phyloP scores from a whole-genome alignment of 2,888 invertebrate genomes.

The Phymatocera aterrima region DNA sequence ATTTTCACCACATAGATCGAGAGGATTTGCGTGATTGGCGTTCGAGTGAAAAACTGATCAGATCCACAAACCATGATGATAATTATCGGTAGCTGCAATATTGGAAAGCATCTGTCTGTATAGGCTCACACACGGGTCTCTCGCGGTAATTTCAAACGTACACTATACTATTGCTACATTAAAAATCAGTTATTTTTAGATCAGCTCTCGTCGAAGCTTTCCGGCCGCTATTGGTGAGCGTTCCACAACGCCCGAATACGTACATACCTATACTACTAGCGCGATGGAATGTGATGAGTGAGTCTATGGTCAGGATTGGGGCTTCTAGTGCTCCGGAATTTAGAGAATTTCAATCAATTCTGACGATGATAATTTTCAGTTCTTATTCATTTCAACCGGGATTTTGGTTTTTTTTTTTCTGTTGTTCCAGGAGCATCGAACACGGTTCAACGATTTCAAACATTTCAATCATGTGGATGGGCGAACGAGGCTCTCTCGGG shows the following conservation, averaged over 20 bases:
- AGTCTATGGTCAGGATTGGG: neutral
- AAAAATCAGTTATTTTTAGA: constrained; percentile 18
- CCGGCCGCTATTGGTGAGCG: neutral
- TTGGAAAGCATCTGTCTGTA: too few relatives aligned
- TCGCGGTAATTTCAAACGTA: neutral
- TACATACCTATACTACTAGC: too few relatives aligned
- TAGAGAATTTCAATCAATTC: neutral
- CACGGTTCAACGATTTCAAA: neutral
- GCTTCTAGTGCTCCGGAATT: constrained; percentile 1
- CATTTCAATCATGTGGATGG: too few relatives aligned
- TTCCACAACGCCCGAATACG: too few relatives aligned
- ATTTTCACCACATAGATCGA: too few relatives aligned
- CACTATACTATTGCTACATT: neutral
- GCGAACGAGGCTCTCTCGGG: too few relatives aligned
- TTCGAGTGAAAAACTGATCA: too few relatives aligned
- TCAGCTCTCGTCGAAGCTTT: neutral
- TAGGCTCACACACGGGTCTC: too few relatives aligned
- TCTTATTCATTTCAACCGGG: neutral
- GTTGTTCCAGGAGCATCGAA: neutral
- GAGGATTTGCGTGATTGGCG: too few relatives aligned
- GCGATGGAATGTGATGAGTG: constrained; percentile 19
- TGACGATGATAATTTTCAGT: neutral
- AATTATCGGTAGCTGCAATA: too few relatives aligned
- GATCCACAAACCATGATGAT: too few relatives aligned
- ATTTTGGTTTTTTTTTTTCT: too few relatives aligned